Evolutionary conservation across 2,113 vertebrate genomes (phyloP).

Genomic region (Diadophis punctatus): DNA sequence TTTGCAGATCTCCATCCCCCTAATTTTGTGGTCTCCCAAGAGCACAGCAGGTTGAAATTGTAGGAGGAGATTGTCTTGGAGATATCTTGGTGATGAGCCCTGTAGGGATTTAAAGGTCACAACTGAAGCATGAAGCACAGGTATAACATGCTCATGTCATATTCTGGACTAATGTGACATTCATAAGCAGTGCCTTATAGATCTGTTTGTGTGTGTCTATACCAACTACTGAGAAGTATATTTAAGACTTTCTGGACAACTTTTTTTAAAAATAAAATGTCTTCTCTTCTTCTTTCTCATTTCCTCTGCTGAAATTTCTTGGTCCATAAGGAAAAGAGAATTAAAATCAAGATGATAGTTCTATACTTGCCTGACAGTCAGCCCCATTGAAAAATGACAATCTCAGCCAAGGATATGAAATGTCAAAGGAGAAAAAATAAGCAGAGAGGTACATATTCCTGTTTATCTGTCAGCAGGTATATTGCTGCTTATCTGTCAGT

Average conservation of each 20-base stretch:
- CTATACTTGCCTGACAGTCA: background rate
- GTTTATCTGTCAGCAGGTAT: background rate
- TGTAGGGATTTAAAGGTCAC: background rate
- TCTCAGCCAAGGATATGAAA: background rate
- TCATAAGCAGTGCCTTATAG: background rate
- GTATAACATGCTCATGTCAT: background rate
- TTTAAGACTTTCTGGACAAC: background rate
- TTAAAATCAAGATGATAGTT: background rate
- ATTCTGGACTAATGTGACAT: background rate
- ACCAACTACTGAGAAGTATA: background rate
- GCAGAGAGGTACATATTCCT: background rate
- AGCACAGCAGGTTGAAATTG: background rate
- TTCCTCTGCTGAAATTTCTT: background rate
- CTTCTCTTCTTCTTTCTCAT: background rate
- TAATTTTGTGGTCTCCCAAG: background rate
- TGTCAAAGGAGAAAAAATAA: background rate
- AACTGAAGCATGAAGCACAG: background rate
- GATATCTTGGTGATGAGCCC: background rate
- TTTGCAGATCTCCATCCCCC: background rate
- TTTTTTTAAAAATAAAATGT: background rate
- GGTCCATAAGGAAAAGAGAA: background rate
- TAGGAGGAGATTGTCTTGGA: background rate
- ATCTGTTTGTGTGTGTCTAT: background rate
- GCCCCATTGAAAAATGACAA: background rate
- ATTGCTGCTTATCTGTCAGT: background rate